phyloP scores from a whole-genome alignment of 1,140 invertebrate genomes.

The Hirudo medicinalis region DNA sequence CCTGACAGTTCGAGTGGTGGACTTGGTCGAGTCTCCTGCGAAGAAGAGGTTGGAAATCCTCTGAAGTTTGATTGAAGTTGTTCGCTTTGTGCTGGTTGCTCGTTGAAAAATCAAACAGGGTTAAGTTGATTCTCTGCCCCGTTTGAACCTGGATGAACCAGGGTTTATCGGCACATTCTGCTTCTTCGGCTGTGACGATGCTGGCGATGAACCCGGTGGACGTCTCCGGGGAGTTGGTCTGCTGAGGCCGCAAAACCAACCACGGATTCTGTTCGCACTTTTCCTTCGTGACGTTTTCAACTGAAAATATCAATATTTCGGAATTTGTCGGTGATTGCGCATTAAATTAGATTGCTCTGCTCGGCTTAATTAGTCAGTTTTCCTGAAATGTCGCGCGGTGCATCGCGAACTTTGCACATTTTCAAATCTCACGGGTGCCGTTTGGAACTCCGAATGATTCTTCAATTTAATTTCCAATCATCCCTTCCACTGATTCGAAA shows the following conservation, averaged over 20 bases:
- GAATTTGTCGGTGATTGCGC: neutral
- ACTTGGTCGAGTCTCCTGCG: neutral
- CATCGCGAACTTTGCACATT: too few relatives aligned
- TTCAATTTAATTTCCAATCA: too few relatives aligned
- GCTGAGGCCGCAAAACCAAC: too few relatives aligned
- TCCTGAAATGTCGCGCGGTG: neutral
- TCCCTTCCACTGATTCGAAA: too few relatives aligned
- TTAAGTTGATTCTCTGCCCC: slow-evolving; percentile 14
- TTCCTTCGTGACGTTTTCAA: too few relatives aligned
- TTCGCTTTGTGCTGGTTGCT: neutral
- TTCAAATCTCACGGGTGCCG: too few relatives aligned
- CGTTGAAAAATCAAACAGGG: slow-evolving; percentile 5
- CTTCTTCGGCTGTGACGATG: slow-evolving; percentile 9
- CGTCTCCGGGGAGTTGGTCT: neutral
- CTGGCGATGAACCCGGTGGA: neutral
- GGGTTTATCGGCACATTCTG: slow-evolving; percentile 2
- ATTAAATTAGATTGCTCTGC: too few relatives aligned
- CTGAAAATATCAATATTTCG: neutral
- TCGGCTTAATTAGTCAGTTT: neutral
- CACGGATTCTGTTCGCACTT: too few relatives aligned
- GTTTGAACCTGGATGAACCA: slow-evolving; percentile 3
- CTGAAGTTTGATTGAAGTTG: neutral
- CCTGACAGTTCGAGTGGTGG: neutral
- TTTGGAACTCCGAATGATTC: too few relatives aligned
- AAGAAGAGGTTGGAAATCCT: neutral